Evolutionary conservation across 37 sponge, comb jelly and placozoan genomes (phyloP).

Genomic region (Aplysina aerophoba): DNA sequence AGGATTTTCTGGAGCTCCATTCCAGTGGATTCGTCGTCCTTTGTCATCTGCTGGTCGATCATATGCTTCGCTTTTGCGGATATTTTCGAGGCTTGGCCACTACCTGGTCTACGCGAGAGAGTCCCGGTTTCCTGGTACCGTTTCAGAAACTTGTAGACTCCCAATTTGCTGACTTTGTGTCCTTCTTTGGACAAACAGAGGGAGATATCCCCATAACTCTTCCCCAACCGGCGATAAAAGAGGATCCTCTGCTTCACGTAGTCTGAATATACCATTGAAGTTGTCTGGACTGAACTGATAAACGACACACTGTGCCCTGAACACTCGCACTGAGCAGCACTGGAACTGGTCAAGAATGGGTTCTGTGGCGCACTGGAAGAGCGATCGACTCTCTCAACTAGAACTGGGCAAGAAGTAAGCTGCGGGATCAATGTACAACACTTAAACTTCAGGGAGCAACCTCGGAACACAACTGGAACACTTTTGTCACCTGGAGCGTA

Average conservation of each 20-base stretch:
- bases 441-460: too few species aligned
- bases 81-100: background rate
- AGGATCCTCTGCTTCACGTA: conserved; percentile 25
- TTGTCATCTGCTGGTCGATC: conserved; percentile 9
- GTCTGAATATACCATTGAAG: conserved; percentile 14
- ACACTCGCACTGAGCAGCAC: too few species aligned
- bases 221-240: background rate
- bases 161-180: conserved; percentile 3
- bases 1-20: background rate
- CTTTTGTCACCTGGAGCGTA: too few species aligned
- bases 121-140: background rate
- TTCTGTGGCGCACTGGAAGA: too few species aligned
- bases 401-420: too few species aligned
- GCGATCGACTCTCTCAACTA: too few species aligned
- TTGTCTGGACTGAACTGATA: too few species aligned
- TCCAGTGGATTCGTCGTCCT: conserved; percentile 20
- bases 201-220: background rate
- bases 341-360: too few species aligned
- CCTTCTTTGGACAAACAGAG: conserved; percentile 10
- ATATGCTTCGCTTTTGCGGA: background rate
- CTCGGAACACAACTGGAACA: too few species aligned
- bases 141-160: background rate
- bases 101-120: conserved; percentile 7
- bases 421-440: too few species aligned
- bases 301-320: too few species aligned